Evolutionary conservation across 2,888 invertebrate genomes (phyloP).

Genomic region (Deroplatys truncata): DNA sequence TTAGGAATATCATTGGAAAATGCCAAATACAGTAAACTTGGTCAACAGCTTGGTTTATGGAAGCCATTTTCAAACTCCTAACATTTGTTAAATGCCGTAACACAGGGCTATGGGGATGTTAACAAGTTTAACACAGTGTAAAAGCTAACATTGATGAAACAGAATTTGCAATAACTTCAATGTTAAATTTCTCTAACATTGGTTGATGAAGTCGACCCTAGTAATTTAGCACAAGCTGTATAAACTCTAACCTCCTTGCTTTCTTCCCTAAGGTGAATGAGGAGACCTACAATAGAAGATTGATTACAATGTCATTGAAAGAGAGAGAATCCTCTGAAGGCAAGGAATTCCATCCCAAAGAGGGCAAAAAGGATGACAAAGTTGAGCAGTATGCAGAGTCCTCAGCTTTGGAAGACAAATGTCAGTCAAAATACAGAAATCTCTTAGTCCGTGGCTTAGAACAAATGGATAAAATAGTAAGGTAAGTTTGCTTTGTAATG

Average conservation of each 20-base stretch:
- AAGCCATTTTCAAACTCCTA: too few relatives aligned
- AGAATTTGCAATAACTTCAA: too few relatives aligned
- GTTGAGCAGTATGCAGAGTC: conserved; percentile 19
- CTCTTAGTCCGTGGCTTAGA: conserved; percentile 41
- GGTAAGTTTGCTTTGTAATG: conserved; percentile 29
- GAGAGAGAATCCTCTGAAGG: conserved; percentile 38
- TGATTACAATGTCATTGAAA: conserved; percentile 63
- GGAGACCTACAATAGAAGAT: conserved; percentile 76
- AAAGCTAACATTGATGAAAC: too few relatives aligned
- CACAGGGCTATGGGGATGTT: too few relatives aligned
- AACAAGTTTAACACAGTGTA: too few relatives aligned
- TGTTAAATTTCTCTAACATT: too few relatives aligned
- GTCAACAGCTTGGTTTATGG: too few relatives aligned
- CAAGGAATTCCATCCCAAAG: conserved; percentile 28
- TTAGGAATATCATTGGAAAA: too few relatives aligned
- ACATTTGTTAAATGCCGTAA: too few relatives aligned
- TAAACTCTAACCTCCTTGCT: background rate
- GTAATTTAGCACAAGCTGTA: background rate
- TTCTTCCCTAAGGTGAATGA: conserved; percentile 55
- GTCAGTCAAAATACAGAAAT: conserved; percentile 19
- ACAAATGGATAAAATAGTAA: conserved; percentile 40
- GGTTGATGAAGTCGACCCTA: fast-evolving
- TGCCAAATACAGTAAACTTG: too few relatives aligned
- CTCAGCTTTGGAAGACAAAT: background rate
- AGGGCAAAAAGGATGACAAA: conserved; percentile 22